Conservation (phyloP, 2,113 vertebrate genomes). For the Otus sunia region DNA sequence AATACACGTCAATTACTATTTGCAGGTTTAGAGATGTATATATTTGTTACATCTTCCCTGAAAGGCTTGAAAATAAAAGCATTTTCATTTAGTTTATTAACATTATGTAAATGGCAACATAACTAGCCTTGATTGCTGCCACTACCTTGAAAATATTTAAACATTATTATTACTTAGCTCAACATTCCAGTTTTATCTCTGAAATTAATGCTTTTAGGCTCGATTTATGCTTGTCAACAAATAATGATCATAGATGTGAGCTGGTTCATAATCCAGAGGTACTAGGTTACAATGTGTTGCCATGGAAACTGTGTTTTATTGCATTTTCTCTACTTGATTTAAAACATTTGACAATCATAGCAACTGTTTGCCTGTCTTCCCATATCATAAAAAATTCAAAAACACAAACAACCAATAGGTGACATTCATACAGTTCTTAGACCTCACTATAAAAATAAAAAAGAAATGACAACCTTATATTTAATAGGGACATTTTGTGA, state of each 20-base stretch:
- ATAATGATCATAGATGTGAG: conserved; percentile 79
- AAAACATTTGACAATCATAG: conserved; percentile 77
- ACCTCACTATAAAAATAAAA: conserved; percentile 55
- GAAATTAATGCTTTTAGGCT: conserved; percentile 78
- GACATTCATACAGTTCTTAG: conserved; percentile 28
- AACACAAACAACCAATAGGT: conserved; percentile 48
- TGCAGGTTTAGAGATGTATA: not conserved
- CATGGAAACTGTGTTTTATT: conserved; percentile 76
- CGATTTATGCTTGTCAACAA: conserved; percentile 80
- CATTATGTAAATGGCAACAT: conserved; percentile 47
- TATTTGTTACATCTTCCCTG: not conserved
- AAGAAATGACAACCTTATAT: conserved; percentile 62
- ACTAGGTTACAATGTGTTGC: conserved; percentile 77
- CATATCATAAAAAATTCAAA: conserved; percentile 70
- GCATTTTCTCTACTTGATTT: conserved; percentile 75
- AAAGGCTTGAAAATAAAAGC: conserved; percentile 37
- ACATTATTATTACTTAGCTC: conserved; percentile 68
- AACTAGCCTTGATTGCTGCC: conserved; percentile 52
- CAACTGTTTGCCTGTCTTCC: conserved; percentile 75
- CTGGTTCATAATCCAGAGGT: conserved; percentile 78
- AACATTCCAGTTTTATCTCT: conserved; percentile 66
- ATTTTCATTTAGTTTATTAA: conserved; percentile 58
- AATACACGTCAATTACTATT: not conserved
- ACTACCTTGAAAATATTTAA: conserved; percentile 54
- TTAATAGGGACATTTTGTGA: conserved; percentile 68